Evolutionary conservation across 1,140 invertebrate species (phyloP).

Genomic region (Andrena cerasifolii): DNA sequence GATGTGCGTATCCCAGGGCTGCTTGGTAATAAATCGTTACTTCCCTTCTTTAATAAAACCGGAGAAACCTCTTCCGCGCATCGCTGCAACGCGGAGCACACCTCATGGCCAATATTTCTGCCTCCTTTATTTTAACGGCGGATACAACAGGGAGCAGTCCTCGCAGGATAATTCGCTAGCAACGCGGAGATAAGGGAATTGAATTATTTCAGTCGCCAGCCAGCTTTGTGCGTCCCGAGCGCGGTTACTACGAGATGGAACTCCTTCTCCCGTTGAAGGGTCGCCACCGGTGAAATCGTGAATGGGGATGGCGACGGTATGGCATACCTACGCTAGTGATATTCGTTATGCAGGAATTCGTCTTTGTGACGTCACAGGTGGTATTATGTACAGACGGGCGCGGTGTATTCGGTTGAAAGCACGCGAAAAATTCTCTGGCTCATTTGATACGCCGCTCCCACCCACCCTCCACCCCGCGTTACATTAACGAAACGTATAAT

Average conservation of each 20-base stretch:
- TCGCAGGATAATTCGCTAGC: not conserved
- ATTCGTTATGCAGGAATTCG: conserved; percentile 33
- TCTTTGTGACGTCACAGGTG: conserved; percentile 11
- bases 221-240: not conserved
- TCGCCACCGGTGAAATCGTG: not conserved
- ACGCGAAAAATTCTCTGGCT: conserved; percentile 46
- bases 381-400: not conserved
- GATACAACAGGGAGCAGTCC: not conserved
- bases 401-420: not conserved
- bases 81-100: too few relatives aligned
- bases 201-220: conserved; percentile 1
- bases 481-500: conserved; percentile 60
- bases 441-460: conserved; percentile 44
- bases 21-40: too few relatives aligned
- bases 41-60: too few relatives aligned
- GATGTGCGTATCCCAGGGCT: too few relatives aligned
- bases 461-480: not conserved
- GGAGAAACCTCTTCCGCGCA: too few relatives aligned
- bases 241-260: not conserved
- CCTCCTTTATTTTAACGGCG: too few relatives aligned
- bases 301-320: not conserved
- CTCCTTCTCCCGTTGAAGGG: not conserved
- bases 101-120: too few relatives aligned
- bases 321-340: too few relatives aligned
- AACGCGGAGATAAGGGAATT: not conserved